Percentiles rank a stretch among this genome's conserved stretches.
Conservation (phyloP, 2,113 vertebrate genomes). For the Bufo bufo region DNA sequence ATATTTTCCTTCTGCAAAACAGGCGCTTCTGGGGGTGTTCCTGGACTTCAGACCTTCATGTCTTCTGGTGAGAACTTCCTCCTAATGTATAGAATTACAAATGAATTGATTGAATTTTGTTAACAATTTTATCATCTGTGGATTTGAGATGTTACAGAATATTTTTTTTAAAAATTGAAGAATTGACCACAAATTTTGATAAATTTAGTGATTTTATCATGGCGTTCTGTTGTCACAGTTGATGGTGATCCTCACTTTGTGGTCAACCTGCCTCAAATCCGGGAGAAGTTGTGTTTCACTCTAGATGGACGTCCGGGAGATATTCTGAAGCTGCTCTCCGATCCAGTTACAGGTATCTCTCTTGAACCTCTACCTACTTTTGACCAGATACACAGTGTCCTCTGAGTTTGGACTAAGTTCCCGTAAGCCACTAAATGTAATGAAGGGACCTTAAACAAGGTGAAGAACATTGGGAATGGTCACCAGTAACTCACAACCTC, state of each 20-base stretch:
- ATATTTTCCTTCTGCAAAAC: background rate
- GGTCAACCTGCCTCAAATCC: slow-evolving; percentile 72
- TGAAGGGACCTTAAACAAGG: background rate
- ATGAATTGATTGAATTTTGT: too few relatives aligned
- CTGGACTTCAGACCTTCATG: slow-evolving; percentile 46
- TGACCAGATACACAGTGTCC: background rate
- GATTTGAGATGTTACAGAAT: too few relatives aligned
- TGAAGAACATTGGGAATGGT: background rate
- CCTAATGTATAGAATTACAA: too few relatives aligned
- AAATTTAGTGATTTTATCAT: too few relatives aligned
- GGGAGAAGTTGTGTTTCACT: slow-evolving; percentile 80
- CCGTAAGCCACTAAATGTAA: background rate
- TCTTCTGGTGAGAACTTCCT: slow-evolving; percentile 61
- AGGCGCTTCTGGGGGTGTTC: background rate
- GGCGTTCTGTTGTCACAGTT: slow-evolving; percentile 64
- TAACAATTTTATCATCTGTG: too few relatives aligned
- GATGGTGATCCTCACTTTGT: slow-evolving; percentile 87
- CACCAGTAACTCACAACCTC: too few relatives aligned
- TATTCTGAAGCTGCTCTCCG: slow-evolving; percentile 75
- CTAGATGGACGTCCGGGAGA: slow-evolving; percentile 77
- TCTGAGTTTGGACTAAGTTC: background rate
- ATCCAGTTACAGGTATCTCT: slow-evolving; percentile 71
- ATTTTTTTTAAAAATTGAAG: too few relatives aligned
- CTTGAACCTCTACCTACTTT: background rate
- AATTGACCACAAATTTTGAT: too few relatives aligned